Base-by-base conservation (phyloP, 1,140 invertebrate genomes). In the Coptotermes formosanus region DNA sequence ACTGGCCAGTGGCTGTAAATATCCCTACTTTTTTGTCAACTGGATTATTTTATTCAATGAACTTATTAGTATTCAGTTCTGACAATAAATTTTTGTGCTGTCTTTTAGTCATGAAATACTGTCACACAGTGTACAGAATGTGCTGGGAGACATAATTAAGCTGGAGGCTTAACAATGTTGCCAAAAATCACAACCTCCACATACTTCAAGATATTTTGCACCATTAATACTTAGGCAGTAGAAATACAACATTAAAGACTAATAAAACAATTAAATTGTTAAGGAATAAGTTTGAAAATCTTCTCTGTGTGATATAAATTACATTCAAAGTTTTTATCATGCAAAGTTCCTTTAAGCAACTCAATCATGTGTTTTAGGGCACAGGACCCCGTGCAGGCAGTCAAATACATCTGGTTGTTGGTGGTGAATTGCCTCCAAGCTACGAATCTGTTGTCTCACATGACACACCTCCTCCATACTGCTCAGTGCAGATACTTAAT, bases 391-490 rank as follows among this genome's bases (percentile, higher is more conserved):
- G n/a, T 23, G 48, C 45, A 25, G 45, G 81, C 64, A 87, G 86
- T 38, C 69, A 87, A 32, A 45, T 87, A 25, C 83, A 84, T 64
- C 64, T 87, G 38, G 84, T 87, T 14, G 32, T 48, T 16, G 59
- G 82, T 44, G 52, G 30, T 23, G 86, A 84, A 32, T 43, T 85
- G 19, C 86, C 86, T 9, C 86, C 86, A 43, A 87, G 86, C 52
- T 87, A 87, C 30, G 86, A 85, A 43, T 85, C 86, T 23, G 84
- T 87, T 8, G 69, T 87, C 30, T 32, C n/a, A 30, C 25, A 12
- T 32, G 86, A 85, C 45, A 2, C 19, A 16, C 86, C 86, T 12
- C 86, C 86, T 8, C 83, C 86, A 25, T 86, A 86, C 52, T 59
- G 44, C 19, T 55, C 82, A 16, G 44, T 83, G 6, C 23, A 12